Conservation (phyloP, 2,797 vertebrate genomes). For the Dipus sagitta region DNA sequence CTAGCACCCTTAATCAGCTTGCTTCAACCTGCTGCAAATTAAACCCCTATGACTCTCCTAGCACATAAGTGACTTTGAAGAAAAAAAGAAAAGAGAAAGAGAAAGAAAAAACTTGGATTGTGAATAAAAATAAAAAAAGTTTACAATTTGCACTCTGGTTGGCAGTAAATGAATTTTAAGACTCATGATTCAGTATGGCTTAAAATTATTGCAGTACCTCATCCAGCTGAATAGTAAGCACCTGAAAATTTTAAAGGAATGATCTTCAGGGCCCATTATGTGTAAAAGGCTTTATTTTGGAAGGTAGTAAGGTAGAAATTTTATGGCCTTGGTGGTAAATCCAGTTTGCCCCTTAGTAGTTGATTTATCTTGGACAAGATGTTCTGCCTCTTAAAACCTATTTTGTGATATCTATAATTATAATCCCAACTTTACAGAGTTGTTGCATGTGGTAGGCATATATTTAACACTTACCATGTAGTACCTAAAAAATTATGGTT, state of each 20-base stretch:
- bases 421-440: constrained; percentile 43
- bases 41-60: constrained; percentile 86
- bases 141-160: constrained; percentile 79
- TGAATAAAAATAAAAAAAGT: constrained; percentile 84
- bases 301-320: constrained; percentile 1
- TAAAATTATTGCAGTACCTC: constrained; percentile 58
- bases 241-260: constrained; percentile 45
- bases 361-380: constrained; percentile 52
- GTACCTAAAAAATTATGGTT: constrained; percentile 11
- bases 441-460: constrained; percentile 14
- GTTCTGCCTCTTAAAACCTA: constrained; percentile 7
- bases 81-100: constrained; percentile 62
- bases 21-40: constrained; percentile 89
- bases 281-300: constrained; percentile 29
- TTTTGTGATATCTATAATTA: constrained; percentile 22
- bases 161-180: constrained; percentile 82
- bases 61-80: constrained; percentile 84
- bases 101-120: constrained; percentile 70
- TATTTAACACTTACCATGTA: constrained; percentile 13
- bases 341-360: constrained; percentile 24
- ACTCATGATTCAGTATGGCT: constrained; percentile 71
- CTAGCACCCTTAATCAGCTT: constrained; percentile 89
- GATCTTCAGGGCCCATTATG: constrained; percentile 7
- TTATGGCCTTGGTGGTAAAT: constrained; percentile 13
- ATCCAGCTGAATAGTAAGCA: constrained; percentile 34